Evolutionary conservation across 2,888 invertebrate species (phyloP), one percentile per base, ranked within the genome.

Genomic region (Latheticus oryzae): DNA sequence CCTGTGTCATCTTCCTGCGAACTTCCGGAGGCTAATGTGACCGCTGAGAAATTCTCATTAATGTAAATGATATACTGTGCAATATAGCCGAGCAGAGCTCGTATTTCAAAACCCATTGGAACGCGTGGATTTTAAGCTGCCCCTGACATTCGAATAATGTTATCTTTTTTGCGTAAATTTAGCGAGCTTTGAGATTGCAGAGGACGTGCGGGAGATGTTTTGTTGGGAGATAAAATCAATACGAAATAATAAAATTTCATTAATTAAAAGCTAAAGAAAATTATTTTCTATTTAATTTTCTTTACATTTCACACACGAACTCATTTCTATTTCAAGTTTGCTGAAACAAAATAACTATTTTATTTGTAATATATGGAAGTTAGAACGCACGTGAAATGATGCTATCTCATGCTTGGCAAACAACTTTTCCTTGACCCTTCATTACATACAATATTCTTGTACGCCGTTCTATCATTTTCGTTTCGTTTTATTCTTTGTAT

Each of bases 11-110:
- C 68, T 68, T 67, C 60, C 63, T 65, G 40, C 61, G 62, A 68
- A 63, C 66, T 71, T 71, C 70, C 70, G 63, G 55, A 55, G 63
- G 65, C 68, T 72, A 71, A 72, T 72, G 70, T 71, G 69, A 65
- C 71, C 71, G 69, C 70, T 65, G 68, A 70, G 71, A 68, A 70
- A 69, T 71, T 71, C 70, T 73, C 72, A 73, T 73, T 73, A 73
- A 73, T 71, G 73, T 69, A 73, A 73, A 73, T 72, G 70, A 71
- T 72, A 71, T 70, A 71, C 70, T 69, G 69, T 65, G 68, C 65
- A 68, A 65, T 67, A 70, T 65, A 67, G 62, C 50, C 59, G 59
- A 35, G 50, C 60, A 47, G 56, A 51, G 58, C 64, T 65, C 69
- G 65, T 70, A 69, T 66, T 66, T 64, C 63, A 64, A 64, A 65